A percentile compares a stretch with the other conserved stretches of the same genome.
These are phyloP conservation scores for Tipula confusa DNA, from an alignment of 2,888 invertebrate species.

Conservation along the genomic window DNA sequence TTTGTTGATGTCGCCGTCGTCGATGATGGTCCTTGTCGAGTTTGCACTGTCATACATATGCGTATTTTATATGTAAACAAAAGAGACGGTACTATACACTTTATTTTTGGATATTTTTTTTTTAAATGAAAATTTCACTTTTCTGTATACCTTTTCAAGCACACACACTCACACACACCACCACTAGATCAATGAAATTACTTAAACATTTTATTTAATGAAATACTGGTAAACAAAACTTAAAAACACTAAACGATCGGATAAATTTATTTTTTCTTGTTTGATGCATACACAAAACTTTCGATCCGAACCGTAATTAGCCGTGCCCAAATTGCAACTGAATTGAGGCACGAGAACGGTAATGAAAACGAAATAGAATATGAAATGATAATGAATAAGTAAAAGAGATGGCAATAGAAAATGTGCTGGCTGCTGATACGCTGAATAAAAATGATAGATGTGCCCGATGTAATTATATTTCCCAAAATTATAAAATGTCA, in stretches of 20 bases:
- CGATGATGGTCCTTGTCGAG: neutral
- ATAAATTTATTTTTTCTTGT: neutral
- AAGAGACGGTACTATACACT: neutral
- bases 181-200: neutral
- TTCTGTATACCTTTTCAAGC: neutral
- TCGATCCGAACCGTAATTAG: neutral
- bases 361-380: neutral
- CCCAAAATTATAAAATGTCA: no score
- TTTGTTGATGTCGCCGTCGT: neutral
- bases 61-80: neutral
- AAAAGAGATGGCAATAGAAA: no score
- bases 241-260: neutral
- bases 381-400: no score
- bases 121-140: neutral
- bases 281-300: neutral
- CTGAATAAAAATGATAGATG: no score
- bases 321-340: slow-evolving; percentile 16
- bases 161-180: neutral
- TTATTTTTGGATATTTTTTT: neutral
- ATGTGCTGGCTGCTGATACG: no score
- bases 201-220: neutral
- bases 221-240: neutral
- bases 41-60: neutral
- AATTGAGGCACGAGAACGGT: neutral
- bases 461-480: no score